Evolutionary conservation across 2,888 invertebrate genomes (phyloP).

Genomic region (Ceriagrion tenellum): DNA sequence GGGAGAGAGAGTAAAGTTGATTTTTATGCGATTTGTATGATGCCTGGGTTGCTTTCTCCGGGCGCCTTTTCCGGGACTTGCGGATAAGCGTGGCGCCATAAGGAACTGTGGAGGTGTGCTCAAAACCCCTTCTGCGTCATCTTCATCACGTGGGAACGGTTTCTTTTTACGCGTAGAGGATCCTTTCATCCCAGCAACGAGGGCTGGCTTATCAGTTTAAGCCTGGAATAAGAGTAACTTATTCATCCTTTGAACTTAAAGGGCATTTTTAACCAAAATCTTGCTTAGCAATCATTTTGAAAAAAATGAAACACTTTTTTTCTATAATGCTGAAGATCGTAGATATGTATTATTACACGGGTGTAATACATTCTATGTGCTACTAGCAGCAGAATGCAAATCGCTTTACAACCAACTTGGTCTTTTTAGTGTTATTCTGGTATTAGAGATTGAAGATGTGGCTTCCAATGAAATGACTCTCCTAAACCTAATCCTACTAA

Average conservation of each 20-base stretch:
- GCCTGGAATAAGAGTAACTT: not conserved
- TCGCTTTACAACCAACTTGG: too few species aligned
- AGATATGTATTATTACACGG: too few species aligned
- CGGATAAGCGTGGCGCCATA: slow-evolving; percentile 19
- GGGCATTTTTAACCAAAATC: too few species aligned
- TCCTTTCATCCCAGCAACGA: not conserved
- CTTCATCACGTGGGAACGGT: slow-evolving; percentile 22
- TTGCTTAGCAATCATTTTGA: too few species aligned
- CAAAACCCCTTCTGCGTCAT: not conserved
- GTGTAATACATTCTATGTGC: too few species aligned
- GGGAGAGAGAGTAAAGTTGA: not conserved
- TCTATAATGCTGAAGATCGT: too few species aligned
- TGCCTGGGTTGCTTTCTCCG: not conserved
- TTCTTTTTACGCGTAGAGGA: not conserved
- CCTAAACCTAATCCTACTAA: too few species aligned
- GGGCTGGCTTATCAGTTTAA: not conserved
- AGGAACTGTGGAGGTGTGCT: not conserved
- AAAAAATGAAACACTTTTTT: too few species aligned
- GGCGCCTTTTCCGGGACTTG: slow-evolving; percentile 3
- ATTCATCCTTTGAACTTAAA: not conserved
- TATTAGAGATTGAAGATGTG: too few species aligned
- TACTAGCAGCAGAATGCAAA: too few species aligned
- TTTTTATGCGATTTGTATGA: slow-evolving; percentile 39
- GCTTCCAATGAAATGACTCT: too few species aligned
- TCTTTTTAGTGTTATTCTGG: too few species aligned